phyloP scores from a whole-genome alignment of 1,140 invertebrate genomes.

The Panagrolaimus sp. region DNA sequence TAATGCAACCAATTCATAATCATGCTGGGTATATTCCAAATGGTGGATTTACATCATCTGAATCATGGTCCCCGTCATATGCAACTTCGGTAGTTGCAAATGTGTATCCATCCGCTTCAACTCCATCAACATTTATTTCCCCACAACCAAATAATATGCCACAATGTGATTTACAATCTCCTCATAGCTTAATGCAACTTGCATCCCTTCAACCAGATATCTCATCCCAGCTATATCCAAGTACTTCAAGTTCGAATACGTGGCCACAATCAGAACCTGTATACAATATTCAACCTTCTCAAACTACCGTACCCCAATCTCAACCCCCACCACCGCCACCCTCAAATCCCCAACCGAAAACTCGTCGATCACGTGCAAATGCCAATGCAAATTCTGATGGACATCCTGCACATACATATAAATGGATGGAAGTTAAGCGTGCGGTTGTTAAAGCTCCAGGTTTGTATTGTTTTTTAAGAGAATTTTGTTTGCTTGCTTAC shows the following conservation, averaged over 20 bases:
- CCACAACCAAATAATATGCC: neutral
- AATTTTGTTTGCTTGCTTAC: constrained; percentile 15
- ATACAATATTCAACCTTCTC: neutral
- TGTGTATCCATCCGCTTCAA: constrained; percentile 2
- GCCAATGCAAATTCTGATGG: constrained; percentile 15
- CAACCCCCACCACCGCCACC: neutral
- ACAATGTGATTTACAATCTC: constrained; percentile 3
- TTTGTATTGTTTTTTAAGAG: constrained; percentile 17
- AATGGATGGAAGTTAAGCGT: constrained; percentile 41
- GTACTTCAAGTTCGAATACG: neutral
- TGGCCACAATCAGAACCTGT: neutral
- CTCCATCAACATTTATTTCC: neutral
- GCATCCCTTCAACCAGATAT: neutral
- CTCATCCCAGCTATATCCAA: neutral
- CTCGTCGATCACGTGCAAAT: neutral
- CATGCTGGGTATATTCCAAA: neutral
- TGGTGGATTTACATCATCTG: neutral
- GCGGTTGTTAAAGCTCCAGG: constrained; percentile 16
- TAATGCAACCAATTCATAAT: neutral
- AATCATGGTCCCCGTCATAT: constrained; percentile 6
- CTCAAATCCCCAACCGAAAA: neutral
- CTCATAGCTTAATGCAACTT: constrained; percentile 1
- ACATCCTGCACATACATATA: constrained; percentile 28
- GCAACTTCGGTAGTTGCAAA: neutral
- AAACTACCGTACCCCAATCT: neutral